Evolutionary conservation across 1,140 invertebrate species (phyloP).

Genomic region (Harpegnathos saltator): DNA sequence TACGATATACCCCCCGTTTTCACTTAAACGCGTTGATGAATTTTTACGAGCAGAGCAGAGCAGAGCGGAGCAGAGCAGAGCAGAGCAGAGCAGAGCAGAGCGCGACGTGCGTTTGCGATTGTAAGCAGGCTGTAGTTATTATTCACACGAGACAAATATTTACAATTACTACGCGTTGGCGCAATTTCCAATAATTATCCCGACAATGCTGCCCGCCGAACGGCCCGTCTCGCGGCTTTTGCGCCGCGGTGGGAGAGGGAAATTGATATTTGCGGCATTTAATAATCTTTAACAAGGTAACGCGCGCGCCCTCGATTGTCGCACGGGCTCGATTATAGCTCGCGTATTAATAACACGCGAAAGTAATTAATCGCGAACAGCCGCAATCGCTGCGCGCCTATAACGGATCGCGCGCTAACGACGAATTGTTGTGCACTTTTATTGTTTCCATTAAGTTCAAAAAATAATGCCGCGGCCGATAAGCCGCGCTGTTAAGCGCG

Average conservation of each 20-base stretch:
- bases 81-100: background rate
- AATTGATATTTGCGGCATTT: conserved; percentile 16
- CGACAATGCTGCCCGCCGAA: background rate
- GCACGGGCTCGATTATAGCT: conserved; percentile 27
- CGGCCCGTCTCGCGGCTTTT: background rate
- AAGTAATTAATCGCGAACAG: conserved; percentile 49
- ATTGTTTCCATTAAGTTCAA: conserved; percentile 54
- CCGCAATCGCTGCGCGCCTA: background rate
- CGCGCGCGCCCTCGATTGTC: conserved; percentile 18
- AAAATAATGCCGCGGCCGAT: conserved; percentile 30
- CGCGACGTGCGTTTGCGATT: conserved; percentile 19
- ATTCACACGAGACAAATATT: conserved; percentile 14
- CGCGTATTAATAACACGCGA: conserved; percentile 23
- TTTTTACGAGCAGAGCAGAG: conserved; percentile 10
- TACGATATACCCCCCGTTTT: conserved; percentile 7
- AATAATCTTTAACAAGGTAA: conserved; percentile 50
- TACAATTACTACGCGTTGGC: background rate
- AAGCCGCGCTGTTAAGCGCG: conserved; percentile 26
- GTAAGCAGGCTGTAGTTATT: conserved; percentile 13
- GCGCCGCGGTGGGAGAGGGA: background rate
- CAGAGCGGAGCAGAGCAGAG: background rate
- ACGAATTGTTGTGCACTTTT: conserved; percentile 54
- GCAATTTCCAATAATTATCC: conserved; percentile 2
- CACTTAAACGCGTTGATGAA: conserved; percentile 4
- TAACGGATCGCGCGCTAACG: conserved; percentile 44